Evolutionary conservation across 2,113 vertebrate genomes (phyloP), one percentile per base, ranked within the genome.

Genomic region (Pygathrix nemaeus): DNA sequence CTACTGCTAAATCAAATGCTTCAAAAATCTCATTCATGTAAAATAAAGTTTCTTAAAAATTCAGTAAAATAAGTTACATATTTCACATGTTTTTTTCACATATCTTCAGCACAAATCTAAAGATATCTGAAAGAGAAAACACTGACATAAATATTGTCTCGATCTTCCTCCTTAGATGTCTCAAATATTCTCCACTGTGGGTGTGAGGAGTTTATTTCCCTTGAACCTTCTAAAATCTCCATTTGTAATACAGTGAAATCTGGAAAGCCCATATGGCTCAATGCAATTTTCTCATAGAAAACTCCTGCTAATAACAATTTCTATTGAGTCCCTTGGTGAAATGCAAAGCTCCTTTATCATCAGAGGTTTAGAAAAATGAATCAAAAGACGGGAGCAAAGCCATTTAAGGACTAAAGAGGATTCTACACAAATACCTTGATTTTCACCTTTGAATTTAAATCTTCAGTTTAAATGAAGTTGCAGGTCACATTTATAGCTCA

Each of bases 271-370:
- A 80, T 55, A 93, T 57, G 48, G 75, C 87, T 95, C 92, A 80
- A 61, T 43, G 85, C 55, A 97, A 96, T 96, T 93, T 97, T 97
- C 94, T 97, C 76, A 96, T 57, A 90, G 92, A 92, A 92, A 96
- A 93, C 25, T 90, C 84, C 80, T 87, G 80, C 76, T 96, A 94
- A 92, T 96, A 96, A 87, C 84, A 86, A 93, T 92, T 94, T 89
- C 50, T 97, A 43, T 64, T n/a, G 45, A 94, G 73, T 92, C 64
- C 91, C 43, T 57, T 35, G 32, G 83, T 94, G 92, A 97, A 57
- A 95, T 38, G 57, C 27, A 96, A 97, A 90, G 45, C 70, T 96
- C 27, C 13, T 92, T 95, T 94, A 79, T 83, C 92, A 88, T 94
- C 76, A 96, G 80, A 94, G 52, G 11, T 50, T 35, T 40, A 92